Conservation (phyloP, 2,888 invertebrate species). For the Mesorhabditis sp. region DNA sequence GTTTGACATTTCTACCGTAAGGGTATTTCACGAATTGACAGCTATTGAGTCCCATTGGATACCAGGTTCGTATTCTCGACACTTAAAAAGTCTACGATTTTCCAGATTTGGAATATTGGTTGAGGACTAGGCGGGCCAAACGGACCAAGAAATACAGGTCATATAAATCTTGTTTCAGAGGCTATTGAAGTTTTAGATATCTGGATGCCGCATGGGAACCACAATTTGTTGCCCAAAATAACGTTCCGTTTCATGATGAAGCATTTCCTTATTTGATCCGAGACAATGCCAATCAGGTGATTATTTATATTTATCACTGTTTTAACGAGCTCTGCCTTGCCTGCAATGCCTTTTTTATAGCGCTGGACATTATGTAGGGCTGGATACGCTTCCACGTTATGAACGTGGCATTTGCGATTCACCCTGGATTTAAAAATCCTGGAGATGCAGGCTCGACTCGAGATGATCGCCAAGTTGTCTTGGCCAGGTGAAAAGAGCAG, state of each 20-base stretch:
- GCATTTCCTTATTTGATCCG: constrained; percentile 1
- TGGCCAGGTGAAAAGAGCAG: background rate
- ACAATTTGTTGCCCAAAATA: constrained; percentile 6
- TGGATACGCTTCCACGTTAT: background rate
- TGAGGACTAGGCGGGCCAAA: background rate
- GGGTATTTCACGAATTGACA: background rate
- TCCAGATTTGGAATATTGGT: background rate
- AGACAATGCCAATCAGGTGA: constrained; percentile 4
- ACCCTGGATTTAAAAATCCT: background rate
- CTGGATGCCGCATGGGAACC: constrained; percentile 5
- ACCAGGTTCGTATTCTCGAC: background rate
- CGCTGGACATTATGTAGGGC: constrained; percentile 4
- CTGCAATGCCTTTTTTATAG: background rate
- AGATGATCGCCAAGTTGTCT: background rate
- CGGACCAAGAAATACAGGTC: background rate
- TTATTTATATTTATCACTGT: background rate
- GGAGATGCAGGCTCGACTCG: background rate
- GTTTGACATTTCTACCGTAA: background rate
- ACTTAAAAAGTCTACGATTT: background rate
- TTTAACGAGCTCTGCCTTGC: background rate
- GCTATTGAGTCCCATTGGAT: constrained; percentile 1
- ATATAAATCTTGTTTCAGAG: background rate
- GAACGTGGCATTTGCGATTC: background rate
- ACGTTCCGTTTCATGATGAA: background rate
- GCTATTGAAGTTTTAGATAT: background rate